A percentile compares a stretch with the other conserved stretches of the same genome.
Evolutionary conservation across 1,140 invertebrate species (phyloP).

Genomic region (Chionoecetes opilio): DNA sequence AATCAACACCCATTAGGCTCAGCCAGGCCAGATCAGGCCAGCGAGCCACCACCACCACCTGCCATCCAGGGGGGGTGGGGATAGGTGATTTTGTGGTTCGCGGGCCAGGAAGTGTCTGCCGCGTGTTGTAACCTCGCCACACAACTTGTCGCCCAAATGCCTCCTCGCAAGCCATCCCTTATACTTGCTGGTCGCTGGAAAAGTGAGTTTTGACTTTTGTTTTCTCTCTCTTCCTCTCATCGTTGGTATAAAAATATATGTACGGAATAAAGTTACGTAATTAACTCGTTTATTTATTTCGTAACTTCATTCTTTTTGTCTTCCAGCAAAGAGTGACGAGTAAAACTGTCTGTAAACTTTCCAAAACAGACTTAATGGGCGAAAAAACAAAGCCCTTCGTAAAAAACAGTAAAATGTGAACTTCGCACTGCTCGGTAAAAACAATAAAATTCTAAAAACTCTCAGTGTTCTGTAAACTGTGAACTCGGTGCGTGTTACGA

Average conservation of each 20-base stretch:
- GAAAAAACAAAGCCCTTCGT: background rate
- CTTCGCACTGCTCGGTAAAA: background rate
- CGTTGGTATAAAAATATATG: background rate
- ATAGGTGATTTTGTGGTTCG: too few species aligned
- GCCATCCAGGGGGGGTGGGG: too few species aligned
- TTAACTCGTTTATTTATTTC: slow-evolving; percentile 5
- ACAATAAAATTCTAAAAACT: background rate
- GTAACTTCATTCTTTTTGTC: too few species aligned
- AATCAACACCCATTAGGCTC: background rate
- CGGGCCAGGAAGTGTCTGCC: too few species aligned
- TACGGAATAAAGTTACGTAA: background rate
- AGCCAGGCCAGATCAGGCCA: too few species aligned
- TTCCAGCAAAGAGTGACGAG: too few species aligned
- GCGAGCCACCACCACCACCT: background rate
- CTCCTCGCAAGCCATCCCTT: background rate
- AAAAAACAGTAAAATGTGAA: background rate
- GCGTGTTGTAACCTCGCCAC: too few species aligned
- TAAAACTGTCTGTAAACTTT: background rate
- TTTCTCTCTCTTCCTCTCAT: background rate
- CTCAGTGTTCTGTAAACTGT: slow-evolving; percentile 18
- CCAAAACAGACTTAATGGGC: slow-evolving; percentile 5
- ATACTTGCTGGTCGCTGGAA: background rate
- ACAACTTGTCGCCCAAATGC: too few species aligned
- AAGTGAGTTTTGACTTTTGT: background rate
- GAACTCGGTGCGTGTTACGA: background rate